Conservation (phyloP, 1,140 invertebrate genomes). For the Bombyx mori region ASM3026992v2 NC_085107.1:7735001-7735500, state of each 20-base stretch:
- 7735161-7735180: constrained; percentile 43
- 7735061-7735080: constrained; percentile 40
- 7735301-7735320: too few relatives aligned
- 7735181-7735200: constrained; percentile 36
- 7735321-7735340: too few relatives aligned
- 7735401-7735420: too few relatives aligned
- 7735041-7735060: constrained; percentile 52
- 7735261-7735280: too few relatives aligned
- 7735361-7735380: too few relatives aligned
- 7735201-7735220: constrained; percentile 53
- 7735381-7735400: too few relatives aligned
- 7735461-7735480: neutral
- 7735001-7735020: constrained; percentile 46
- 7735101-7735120: constrained; percentile 26
- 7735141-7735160: constrained; percentile 21
- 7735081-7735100: constrained; percentile 20
- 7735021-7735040: constrained; percentile 51
- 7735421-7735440: too few relatives aligned
- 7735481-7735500: neutral
- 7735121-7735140: constrained; percentile 50
- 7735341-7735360: too few relatives aligned
- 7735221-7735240: constrained; percentile 38
- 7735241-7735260: too few relatives aligned
- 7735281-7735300: too few relatives aligned
- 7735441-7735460: too few relatives aligned